Evolutionary conservation across 2,113 vertebrate genomes (phyloP).

Genomic region (Vidua macroura): DNA sequence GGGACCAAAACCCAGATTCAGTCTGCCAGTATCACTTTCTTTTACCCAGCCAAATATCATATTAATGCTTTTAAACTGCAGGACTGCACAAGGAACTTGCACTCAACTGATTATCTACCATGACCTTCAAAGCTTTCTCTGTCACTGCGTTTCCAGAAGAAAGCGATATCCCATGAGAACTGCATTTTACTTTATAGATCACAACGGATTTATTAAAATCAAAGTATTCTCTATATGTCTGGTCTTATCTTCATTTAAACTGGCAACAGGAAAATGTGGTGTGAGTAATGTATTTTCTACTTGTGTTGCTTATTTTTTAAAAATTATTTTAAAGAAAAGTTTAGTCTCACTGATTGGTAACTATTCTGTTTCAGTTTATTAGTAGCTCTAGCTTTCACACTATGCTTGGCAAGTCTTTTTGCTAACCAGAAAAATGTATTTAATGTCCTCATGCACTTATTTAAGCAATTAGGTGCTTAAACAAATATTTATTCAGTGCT

Average conservation of each 20-base stretch:
- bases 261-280: background rate
- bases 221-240: background rate
- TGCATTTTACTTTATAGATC: background rate
- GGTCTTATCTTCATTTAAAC: background rate
- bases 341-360: background rate
- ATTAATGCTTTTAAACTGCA: constrained; percentile 21
- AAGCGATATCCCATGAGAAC: background rate
- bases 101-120: background rate
- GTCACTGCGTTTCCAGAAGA: background rate
- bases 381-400: background rate
- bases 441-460: constrained; percentile 22
- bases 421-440: constrained; percentile 31
- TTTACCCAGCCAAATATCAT: background rate
- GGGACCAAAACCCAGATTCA: background rate
- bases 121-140: constrained; percentile 26
- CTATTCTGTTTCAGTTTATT: background rate
- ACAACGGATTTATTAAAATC: constrained; percentile 20
- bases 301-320: background rate
- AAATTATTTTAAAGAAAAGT: background rate
- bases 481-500: constrained; percentile 54
- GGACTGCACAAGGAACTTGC: background rate
- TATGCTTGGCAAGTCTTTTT: background rate
- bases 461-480: constrained; percentile 59
- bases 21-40: background rate
- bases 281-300: background rate